Evolutionary conservation across 2,797 vertebrate genomes (phyloP), one percentile per base, ranked within the genome.

Genomic region (Cephalopachus bancanus): DNA sequence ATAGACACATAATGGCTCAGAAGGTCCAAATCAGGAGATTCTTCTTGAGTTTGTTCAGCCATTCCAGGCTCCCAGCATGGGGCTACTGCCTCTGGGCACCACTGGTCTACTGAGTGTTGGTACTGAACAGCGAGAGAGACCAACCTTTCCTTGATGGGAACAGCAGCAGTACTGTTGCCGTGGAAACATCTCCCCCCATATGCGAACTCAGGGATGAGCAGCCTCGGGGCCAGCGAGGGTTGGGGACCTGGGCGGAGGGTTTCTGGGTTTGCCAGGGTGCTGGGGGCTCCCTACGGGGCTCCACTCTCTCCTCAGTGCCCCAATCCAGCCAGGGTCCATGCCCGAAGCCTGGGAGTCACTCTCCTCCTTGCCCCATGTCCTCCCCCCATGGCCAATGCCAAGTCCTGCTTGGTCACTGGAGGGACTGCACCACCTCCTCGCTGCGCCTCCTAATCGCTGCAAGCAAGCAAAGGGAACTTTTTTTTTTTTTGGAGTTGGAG

Each of bases 1-100:
- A 59, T 15, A 89, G 86, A 10, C 44, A 69, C 78, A 85, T 83
- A 92, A 90, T 92, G 81, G 92, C 80, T 75, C 78, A 71, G 85
- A 96, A 96, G 92, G 93, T 80, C 83, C 1, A 33, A 87, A 91
- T 96, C 92, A 96, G 96, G 94, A 87, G 95, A 78, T 95, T 89
- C 72, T 53, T 79, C 24, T 71, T 10, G 7, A 74, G 57, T 90
- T 92, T 81, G 44, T 75, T 80, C 64, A 67, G 55, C 30, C 26
- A 17, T 51, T 44, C 12, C 33, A 60, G 91, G 81, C 83, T 91
- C 74, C 55, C 0, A 2, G 75, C 26, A 11, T 14, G 71, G 75
- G 75, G 83, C 33, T 37, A n/a, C 62, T 0, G 6, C 92, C 92
- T 89, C 37, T 33, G 79, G 83, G 87, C 67, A 44, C 60, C 26